Evolutionary conservation across 2,797 vertebrate genomes (phyloP), one percentile per base, ranked within the genome.

Genomic region (Acanthis flammea): DNA sequence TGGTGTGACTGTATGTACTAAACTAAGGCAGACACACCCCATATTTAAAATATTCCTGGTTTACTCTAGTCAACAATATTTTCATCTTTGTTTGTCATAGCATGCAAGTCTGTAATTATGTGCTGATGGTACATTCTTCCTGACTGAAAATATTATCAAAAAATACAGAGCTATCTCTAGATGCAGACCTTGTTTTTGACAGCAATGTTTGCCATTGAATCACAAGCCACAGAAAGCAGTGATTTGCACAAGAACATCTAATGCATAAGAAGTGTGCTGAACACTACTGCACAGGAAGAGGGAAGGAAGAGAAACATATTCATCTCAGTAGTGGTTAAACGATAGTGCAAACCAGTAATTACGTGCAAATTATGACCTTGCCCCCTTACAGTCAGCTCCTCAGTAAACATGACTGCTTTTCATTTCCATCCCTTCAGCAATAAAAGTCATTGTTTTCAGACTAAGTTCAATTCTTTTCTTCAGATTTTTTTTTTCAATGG

Each of bases 281-380:
- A 50, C 80, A 24, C 41, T 42, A 55, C 83, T 93, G 93, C 93
- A 76, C 92, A 95, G 94, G 95, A 94, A 96, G 94, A 95, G 66
- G 83, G 51, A 78, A 94, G 90, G 77, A 92, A 93, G 80, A 91
- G 92, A 92, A 96, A 94, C 90, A 88, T 81, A 92, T 92, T 96
- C 91, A 95, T 95, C 92, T 95, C 90, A 60, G 90, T 94, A 86
- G 88, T 94, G 94, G 93, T 95, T 96, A 88, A 97, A 94, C 23
- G 74, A 95, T 92, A 95, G 90, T 94, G 93, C 85, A 96, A 95
- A 84, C 85, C 79, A 94, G 90, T 92, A 94, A 96, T 96, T 95
- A 96, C 2, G 19, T 96, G 91, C 77, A 94, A 96, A 96, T 95
- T 91, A 95, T 53, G 95, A 91, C 94, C 91, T 95, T 95, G 70